phyloP scores from a whole-genome alignment of 1,140 invertebrate genomes.

The Euborellia annulipes region DNA sequence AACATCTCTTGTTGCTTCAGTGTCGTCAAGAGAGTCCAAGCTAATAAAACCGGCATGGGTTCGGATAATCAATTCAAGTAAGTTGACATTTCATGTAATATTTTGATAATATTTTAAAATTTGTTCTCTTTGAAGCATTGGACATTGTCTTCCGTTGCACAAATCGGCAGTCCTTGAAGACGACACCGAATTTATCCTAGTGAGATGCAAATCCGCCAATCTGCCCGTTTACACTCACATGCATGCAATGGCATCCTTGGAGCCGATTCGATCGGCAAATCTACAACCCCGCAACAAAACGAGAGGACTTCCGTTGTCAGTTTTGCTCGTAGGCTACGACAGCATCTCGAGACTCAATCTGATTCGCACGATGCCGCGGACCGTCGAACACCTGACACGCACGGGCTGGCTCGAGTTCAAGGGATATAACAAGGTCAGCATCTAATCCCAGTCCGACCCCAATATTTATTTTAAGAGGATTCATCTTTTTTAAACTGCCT shows the following conservation, averaged over 20 bases:
- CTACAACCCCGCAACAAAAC: constrained; percentile 13
- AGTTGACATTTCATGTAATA: too few relatives aligned
- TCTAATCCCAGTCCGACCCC: too few relatives aligned
- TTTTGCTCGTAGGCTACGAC: constrained; percentile 65
- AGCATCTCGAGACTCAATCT: constrained; percentile 66
- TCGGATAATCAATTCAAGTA: too few relatives aligned
- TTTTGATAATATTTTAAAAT: not conserved
- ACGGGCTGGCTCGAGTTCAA: constrained; percentile 36
- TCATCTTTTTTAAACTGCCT: too few relatives aligned
- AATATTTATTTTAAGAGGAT: too few relatives aligned
- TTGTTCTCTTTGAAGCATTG: constrained; percentile 22
- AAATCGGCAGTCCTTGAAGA: constrained; percentile 22
- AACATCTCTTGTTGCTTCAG: too few relatives aligned
- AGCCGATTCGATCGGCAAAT: constrained; percentile 14
- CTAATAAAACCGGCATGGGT: too few relatives aligned
- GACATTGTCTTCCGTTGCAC: constrained; percentile 27
- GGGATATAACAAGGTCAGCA: constrained; percentile 45
- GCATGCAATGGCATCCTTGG: constrained; percentile 21
- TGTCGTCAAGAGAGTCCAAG: too few relatives aligned
- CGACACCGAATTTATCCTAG: constrained; percentile 27
- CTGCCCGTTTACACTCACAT: constrained; percentile 26
- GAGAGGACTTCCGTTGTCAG: constrained; percentile 29
- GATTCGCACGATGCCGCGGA: constrained; percentile 56
- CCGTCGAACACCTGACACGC: constrained; percentile 42
- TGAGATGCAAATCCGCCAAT: constrained; percentile 26